A percentile compares a stretch with the other conserved stretches of the same genome.
phyloP scores from a whole-genome alignment of 1,140 invertebrate species.

The Brachionus rubens region DNA sequence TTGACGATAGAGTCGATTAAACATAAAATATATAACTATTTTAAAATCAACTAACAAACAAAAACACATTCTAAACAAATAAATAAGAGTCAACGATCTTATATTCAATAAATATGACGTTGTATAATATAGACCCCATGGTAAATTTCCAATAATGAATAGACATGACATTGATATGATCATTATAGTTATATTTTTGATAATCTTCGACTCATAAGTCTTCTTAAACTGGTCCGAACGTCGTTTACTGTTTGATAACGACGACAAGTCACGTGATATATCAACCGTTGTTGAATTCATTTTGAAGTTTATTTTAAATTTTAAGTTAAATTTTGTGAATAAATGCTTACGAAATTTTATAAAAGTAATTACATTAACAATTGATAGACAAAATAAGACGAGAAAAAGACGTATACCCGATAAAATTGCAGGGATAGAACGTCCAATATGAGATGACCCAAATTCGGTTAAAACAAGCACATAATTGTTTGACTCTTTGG shows the following conservation, averaged over 20 bases:
- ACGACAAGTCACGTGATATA: neutral
- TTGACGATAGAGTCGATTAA: slow-evolving; percentile 22
- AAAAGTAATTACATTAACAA: slow-evolving; percentile 1
- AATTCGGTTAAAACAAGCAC: neutral
- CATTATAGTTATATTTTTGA: slow-evolving; percentile 25
- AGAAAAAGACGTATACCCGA: neutral
- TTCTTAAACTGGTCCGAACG: neutral
- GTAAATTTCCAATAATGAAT: slow-evolving; percentile 7
- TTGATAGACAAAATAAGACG: neutral
- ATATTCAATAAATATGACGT: neutral
- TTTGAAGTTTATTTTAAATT: slow-evolving; percentile 10
- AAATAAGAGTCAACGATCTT: neutral
- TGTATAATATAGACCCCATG: slow-evolving; percentile 31
- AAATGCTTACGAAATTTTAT: slow-evolving; percentile 24
- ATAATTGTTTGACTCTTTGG: neutral
- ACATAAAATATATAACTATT: slow-evolving; percentile 13
- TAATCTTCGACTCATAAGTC: neutral
- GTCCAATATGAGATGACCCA: neutral
- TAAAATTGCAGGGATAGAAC: neutral
- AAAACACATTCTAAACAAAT: slow-evolving; percentile 6
- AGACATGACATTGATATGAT: slow-evolving; percentile 31
- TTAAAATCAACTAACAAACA: slow-evolving; percentile 28
- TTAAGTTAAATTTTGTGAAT: slow-evolving; percentile 15
- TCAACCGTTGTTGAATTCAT: neutral
- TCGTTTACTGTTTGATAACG: neutral